Conservation (phyloP, 2,113 vertebrate genomes). For the Odobenus rosmarus region DNA sequence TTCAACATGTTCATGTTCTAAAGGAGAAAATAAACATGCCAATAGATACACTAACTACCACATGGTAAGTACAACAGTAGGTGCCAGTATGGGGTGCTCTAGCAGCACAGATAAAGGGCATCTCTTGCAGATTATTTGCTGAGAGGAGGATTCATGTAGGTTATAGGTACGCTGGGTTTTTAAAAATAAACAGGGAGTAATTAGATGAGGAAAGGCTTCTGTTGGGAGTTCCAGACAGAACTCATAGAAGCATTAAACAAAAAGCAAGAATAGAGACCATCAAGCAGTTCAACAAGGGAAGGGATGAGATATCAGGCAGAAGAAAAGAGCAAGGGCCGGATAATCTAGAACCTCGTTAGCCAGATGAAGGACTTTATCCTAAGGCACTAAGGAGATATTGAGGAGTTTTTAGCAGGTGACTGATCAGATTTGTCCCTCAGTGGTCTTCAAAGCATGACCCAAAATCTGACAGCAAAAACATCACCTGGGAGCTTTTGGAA, state of each 20-base stretch:
- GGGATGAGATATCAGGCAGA: background rate
- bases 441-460: background rate
- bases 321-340: background rate
- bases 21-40: background rate
- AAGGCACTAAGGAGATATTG: background rate
- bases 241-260: background rate
- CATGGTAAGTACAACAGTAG: background rate
- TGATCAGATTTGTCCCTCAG: background rate
- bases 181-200: background rate
- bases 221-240: background rate
- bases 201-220: background rate
- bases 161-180: background rate
- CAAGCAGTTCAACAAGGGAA: background rate
- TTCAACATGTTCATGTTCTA: background rate
- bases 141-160: background rate
- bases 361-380: background rate
- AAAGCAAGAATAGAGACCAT: background rate
- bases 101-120: background rate
- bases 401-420: background rate
- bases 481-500: background rate
- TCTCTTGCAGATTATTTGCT: background rate
- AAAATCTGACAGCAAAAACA: background rate
- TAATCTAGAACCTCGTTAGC: background rate
- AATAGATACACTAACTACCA: background rate
- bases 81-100: background rate